Evolutionary conservation across 2,113 vertebrate species (phyloP).

Genomic region (Periophthalmus modestus): DNA sequence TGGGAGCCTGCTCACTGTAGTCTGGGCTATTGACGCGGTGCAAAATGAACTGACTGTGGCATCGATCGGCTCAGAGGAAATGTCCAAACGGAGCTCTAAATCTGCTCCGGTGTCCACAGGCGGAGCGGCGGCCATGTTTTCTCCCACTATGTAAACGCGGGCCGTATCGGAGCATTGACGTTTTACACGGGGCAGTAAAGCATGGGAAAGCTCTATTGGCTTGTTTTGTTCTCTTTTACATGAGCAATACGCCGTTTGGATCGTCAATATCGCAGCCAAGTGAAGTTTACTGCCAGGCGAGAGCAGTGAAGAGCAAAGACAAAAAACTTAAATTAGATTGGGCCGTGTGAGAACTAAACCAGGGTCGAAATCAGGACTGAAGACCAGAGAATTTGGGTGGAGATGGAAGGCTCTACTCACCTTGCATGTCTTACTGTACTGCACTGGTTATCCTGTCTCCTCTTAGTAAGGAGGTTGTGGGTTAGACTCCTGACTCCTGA

Average conservation of each 20-base stretch:
- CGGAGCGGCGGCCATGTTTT: slow-evolving; percentile 69
- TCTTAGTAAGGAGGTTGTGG: no score
- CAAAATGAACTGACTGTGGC: slow-evolving; percentile 74
- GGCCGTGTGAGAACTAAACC: background rate
- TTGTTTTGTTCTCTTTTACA: slow-evolving; percentile 64
- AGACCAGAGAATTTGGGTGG: background rate
- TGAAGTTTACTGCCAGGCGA: slow-evolving; percentile 40
- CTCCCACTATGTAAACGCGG: slow-evolving; percentile 62
- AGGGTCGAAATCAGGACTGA: background rate
- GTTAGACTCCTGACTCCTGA: no score
- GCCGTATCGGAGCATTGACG: slow-evolving; percentile 69
- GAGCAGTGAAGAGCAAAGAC: background rate
- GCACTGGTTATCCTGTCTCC: no score
- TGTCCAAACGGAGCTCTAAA: slow-evolving; percentile 79
- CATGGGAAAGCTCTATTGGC: slow-evolving; percentile 65
- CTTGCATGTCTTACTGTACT: no score
- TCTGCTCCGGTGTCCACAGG: slow-evolving; percentile 74
- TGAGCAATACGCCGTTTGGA: slow-evolving; percentile 66
- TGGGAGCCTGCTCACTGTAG: slow-evolving; percentile 64
- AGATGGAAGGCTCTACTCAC: no score
- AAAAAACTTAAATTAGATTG: background rate
- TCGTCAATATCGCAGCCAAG: slow-evolving; percentile 60
- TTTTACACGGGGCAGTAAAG: slow-evolving; percentile 72
- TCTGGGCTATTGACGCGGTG: slow-evolving; percentile 72
- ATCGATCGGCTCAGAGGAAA: slow-evolving; percentile 75